A percentile compares a stretch with the other conserved stretches of the same genome.
Evolutionary conservation across 2,113 vertebrate species (phyloP).

Genomic region (Caloenas nicobarica): DNA sequence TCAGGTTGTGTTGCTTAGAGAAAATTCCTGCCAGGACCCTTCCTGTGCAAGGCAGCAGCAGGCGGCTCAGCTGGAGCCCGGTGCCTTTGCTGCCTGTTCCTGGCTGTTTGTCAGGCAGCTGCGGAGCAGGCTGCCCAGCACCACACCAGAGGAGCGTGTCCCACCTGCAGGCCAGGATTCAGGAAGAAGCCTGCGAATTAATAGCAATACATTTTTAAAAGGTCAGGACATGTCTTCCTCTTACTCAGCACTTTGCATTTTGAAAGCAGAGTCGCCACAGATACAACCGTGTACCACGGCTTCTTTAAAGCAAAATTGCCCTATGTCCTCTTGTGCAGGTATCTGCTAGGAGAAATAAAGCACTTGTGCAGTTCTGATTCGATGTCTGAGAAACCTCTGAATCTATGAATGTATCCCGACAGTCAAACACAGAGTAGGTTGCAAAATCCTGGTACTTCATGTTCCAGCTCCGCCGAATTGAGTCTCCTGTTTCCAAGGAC

Average conservation of each 20-base stretch:
- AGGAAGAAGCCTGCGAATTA: neutral
- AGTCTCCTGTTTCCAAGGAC: neutral
- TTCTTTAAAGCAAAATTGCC: neutral
- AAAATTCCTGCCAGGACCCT: neutral
- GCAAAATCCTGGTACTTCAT: neutral
- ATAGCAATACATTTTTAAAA: neutral
- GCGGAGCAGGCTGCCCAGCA: rapidly evolving
- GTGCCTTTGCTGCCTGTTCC: neutral
- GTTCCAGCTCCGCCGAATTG: neutral
- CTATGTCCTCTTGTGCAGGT: rapidly evolving
- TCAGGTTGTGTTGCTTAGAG: neutral
- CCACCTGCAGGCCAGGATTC: neutral
- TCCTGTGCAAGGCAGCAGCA: neutral
- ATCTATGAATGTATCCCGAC: neutral
- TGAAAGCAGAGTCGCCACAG: neutral
- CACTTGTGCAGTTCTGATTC: neutral
- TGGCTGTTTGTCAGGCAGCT: neutral
- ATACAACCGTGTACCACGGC: too few species aligned
- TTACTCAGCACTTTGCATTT: neutral
- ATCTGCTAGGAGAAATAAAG: neutral
- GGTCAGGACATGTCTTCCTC: neutral
- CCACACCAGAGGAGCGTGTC: rapidly evolving
- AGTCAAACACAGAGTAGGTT: neutral
- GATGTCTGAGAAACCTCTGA: neutral
- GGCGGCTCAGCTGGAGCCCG: neutral